A percentile compares a stretch with the other conserved stretches of the same genome.
Evolutionary conservation across 2,797 vertebrate genomes (phyloP).

Genomic region (Mallotus villosus): DNA sequence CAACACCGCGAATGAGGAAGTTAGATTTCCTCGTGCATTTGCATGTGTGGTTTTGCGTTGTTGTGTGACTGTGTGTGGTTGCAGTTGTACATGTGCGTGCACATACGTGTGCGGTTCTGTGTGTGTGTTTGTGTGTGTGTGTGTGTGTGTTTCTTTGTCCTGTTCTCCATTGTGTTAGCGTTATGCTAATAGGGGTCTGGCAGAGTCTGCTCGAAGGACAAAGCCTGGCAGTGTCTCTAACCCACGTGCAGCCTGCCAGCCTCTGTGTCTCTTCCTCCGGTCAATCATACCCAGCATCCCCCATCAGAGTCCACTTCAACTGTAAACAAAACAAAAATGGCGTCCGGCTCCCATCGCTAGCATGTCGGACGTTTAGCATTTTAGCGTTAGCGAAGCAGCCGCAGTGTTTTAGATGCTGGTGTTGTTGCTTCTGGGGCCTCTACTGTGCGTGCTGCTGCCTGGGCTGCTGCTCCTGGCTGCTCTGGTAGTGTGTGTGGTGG

Average conservation of each 20-base stretch:
- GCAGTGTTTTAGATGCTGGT: conserved; percentile 55
- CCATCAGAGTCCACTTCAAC: conserved; percentile 13
- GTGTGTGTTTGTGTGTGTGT: conserved; percentile 19
- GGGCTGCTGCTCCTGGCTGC: conserved; percentile 52
- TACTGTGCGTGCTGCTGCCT: neutral
- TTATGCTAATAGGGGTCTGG: conserved; percentile 65
- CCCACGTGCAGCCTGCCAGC: conserved; percentile 59
- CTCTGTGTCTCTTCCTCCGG: conserved; percentile 30
- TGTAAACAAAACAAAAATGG: no score
- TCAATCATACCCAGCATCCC: conserved; percentile 25
- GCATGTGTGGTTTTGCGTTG: neutral
- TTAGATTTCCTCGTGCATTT: neutral
- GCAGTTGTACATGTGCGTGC: neutral
- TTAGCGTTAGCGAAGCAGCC: no score
- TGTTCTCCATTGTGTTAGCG: conserved; percentile 58
- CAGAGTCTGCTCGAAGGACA: conserved; percentile 42
- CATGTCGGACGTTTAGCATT: neutral
- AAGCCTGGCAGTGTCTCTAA: conserved; percentile 65
- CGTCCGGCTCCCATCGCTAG: neutral
- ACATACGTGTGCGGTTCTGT: conserved; percentile 6
- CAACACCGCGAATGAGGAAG: neutral
- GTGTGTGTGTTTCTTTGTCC: conserved; percentile 20
- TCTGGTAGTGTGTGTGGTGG: conserved; percentile 55
- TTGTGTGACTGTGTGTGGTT: neutral
- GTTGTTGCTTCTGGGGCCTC: neutral